Conservation (phyloP, 2,113 vertebrate species). For the Nothocercus julius region DNA sequence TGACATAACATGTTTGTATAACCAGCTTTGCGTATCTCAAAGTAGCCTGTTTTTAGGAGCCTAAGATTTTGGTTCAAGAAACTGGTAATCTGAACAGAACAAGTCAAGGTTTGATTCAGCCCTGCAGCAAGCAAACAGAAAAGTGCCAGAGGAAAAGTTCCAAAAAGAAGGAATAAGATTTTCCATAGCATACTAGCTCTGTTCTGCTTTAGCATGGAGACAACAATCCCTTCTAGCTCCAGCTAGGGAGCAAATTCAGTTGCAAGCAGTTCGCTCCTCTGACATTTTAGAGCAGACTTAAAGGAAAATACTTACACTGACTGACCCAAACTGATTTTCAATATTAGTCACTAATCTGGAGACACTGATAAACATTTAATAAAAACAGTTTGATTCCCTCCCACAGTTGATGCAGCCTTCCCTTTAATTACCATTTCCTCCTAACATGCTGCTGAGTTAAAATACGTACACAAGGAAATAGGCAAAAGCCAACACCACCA, state of each 20-base stretch:
- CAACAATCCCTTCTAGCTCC: background rate
- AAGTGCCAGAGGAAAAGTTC: background rate
- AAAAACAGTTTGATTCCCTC: background rate
- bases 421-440: slow-evolving; percentile 6
- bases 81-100: background rate
- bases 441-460: background rate
- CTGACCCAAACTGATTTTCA: background rate
- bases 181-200: background rate
- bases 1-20: background rate
- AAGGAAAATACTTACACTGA: background rate
- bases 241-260: background rate
- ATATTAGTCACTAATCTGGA: background rate
- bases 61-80: background rate
- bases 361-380: background rate
- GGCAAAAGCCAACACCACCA: background rate
- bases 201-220: background rate
- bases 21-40: background rate
- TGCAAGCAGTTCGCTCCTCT: background rate
- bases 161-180: background rate
- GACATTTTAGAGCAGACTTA: background rate
- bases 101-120: background rate
- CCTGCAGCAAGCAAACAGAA: background rate
- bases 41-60: background rate
- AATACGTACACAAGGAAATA: background rate
- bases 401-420: background rate